Evolutionary conservation across 2,888 invertebrate species (phyloP).

Genomic region (Cantharis flavilabris): DNA sequence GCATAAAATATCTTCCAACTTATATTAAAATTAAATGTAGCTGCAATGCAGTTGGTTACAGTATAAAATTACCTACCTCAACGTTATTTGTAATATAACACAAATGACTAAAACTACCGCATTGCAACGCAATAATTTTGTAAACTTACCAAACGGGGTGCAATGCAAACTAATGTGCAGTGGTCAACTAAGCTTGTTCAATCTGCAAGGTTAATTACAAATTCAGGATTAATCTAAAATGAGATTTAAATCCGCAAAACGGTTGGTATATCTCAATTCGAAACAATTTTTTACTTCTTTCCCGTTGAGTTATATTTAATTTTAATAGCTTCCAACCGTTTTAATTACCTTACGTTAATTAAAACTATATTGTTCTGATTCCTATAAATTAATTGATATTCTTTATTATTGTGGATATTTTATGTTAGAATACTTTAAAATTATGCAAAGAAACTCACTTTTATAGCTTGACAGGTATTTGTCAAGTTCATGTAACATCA

Average conservation of each 20-base stretch:
- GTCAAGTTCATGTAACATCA: too few relatives aligned
- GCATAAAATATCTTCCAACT: neutral
- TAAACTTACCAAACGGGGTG: slow-evolving; percentile 1
- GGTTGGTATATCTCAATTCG: neutral
- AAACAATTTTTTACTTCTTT: neutral
- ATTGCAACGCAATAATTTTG: slow-evolving; percentile 4
- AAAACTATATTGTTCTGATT: neutral
- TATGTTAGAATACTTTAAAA: too few relatives aligned
- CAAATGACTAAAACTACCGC: slow-evolving; percentile 1
- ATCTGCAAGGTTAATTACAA: slow-evolving; percentile 18
- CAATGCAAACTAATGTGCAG: slow-evolving; percentile 10
- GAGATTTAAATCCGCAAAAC: slow-evolving; percentile 1
- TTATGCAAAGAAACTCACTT: neutral
- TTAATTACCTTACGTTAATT: neutral
- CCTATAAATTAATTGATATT: neutral
- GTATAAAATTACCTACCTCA: slow-evolving; percentile 1
- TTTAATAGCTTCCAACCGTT: neutral
- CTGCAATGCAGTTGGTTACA: slow-evolving; percentile 1
- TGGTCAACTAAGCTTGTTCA: slow-evolving; percentile 17
- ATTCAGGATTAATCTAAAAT: slow-evolving; percentile 2
- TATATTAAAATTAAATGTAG: neutral
- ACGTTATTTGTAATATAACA: neutral
- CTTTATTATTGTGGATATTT: too few relatives aligned
- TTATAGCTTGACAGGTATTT: neutral
- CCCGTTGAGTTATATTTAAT: neutral